Conservation (phyloP, 1,140 invertebrate species). For the Whitmania pigra region DNA sequence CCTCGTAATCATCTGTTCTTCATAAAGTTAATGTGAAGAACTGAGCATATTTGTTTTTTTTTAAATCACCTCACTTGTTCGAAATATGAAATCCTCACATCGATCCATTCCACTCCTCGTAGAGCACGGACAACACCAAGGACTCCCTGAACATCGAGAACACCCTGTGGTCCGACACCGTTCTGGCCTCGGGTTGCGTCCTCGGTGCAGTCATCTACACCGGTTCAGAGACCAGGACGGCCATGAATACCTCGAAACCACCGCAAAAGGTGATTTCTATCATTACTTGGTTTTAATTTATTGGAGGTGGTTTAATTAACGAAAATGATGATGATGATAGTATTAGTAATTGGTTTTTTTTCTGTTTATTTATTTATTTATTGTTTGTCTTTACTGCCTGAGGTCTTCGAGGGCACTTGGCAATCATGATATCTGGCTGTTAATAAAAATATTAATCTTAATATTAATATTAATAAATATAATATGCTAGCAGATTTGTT, state of each 20-base stretch:
- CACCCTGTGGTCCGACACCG: conserved; percentile 94
- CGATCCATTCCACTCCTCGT: conserved; percentile 14
- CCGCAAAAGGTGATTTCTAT: conserved; percentile 55
- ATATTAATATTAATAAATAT: too few relatives aligned
- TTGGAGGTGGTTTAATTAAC: too few relatives aligned
- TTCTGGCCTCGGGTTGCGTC: conserved; percentile 83
- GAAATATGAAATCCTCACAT: conserved; percentile 6
- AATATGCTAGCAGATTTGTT: too few relatives aligned
- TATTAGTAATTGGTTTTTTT: background rate
- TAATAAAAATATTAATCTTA: too few relatives aligned
- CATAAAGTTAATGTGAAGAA: too few relatives aligned
- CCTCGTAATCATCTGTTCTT: too few relatives aligned
- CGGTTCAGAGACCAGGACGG: conserved; percentile 81
- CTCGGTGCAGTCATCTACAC: conserved; percentile 93
- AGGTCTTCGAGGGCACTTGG: too few relatives aligned
- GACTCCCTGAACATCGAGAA: conserved; percentile 87
- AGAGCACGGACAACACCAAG: conserved; percentile 43
- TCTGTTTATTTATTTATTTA: too few relatives aligned
- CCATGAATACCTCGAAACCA: conserved; percentile 95
- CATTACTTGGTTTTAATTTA: background rate
- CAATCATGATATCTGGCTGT: too few relatives aligned
- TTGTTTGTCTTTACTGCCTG: too few relatives aligned
- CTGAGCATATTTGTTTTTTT: too few relatives aligned
- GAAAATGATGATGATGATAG: background rate
- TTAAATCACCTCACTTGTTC: background rate